These are phyloP conservation scores for Chloroceryle aenea DNA, from an alignment of 2,113 vertebrate genomes.

Conservation along the genomic window DNA sequence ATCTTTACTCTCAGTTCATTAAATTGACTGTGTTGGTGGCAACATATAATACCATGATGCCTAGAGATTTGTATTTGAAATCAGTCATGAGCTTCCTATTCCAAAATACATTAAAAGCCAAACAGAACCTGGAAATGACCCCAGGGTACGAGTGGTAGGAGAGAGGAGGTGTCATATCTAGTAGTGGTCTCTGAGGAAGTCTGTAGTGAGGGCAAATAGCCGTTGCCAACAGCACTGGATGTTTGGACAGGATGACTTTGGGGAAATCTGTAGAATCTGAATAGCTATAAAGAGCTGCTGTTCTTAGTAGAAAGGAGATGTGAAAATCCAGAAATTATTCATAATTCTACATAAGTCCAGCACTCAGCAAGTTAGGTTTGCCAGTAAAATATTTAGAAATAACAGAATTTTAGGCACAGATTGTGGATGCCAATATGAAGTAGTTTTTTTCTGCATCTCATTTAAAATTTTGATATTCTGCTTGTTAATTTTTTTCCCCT, in stretches of 20 bases:
- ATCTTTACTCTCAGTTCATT: background rate
- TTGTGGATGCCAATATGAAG: background rate
- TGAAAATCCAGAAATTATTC: background rate
- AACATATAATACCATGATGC: background rate
- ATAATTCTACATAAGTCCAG: background rate
- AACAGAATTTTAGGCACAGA: background rate
- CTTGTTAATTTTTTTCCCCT: background rate
- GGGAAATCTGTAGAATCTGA: background rate
- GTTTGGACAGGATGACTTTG: background rate
- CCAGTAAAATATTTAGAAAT: background rate
- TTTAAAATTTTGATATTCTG: background rate
- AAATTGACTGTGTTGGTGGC: background rate
- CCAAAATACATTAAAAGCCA: background rate
- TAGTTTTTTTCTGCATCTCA: background rate
- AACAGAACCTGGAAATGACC: background rate
- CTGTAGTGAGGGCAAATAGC: background rate
- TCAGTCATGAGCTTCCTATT: background rate
- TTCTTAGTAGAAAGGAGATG: background rate
- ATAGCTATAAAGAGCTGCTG: background rate
- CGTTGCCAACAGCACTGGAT: background rate
- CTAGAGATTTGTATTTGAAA: background rate
- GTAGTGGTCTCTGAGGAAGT: background rate
- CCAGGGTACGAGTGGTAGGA: background rate
- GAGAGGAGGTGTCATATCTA: background rate
- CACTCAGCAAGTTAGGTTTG: background rate